Percentiles rank a stretch among this genome's conserved stretches.
phyloP scores from a whole-genome alignment of 2,113 vertebrate genomes.

The Etheostoma spectabile region DNA sequence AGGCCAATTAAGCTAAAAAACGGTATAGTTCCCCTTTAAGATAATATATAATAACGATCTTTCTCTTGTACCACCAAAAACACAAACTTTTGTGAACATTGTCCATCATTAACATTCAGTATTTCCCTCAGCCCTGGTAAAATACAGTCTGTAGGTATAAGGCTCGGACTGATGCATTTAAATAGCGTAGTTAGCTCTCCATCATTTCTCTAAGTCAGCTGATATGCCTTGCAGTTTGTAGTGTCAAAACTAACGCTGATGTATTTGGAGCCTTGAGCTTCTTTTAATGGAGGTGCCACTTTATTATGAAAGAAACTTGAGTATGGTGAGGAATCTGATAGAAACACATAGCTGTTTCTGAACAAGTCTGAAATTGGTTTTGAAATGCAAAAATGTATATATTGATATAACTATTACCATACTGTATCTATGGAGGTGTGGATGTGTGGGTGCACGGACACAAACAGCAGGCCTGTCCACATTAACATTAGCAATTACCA shows the following conservation, averaged over 20 bases:
- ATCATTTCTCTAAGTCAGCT: constrained; percentile 38
- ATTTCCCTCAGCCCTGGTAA: background rate
- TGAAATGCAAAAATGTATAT: background rate
- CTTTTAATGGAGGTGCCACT: constrained; percentile 52
- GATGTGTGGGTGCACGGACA: background rate
- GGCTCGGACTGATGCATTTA: constrained; percentile 44
- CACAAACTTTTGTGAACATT: background rate
- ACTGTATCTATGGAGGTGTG: background rate
- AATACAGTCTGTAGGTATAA: background rate
- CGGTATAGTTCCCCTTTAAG: background rate
- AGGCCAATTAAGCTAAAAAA: too few species aligned
- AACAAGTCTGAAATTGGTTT: constrained; percentile 31
- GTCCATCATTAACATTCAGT: background rate
- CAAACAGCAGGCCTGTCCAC: background rate
- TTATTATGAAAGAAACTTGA: constrained; percentile 60
- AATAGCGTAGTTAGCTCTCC: constrained; percentile 39
- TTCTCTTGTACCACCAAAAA: background rate
- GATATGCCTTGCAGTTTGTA: constrained; percentile 34
- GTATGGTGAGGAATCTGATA: constrained; percentile 37
- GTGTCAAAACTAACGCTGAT: constrained; percentile 26
- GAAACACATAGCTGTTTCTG: constrained; percentile 23
- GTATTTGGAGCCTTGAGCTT: constrained; percentile 38
- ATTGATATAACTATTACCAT: background rate
- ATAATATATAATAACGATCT: background rate
- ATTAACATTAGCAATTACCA: background rate